Percentiles rank a stretch among this genome's conserved stretches.
These are phyloP conservation scores for Piliocolobus tephrosceles DNA, from an alignment of 2,113 vertebrate genomes.

Conservation along the genomic window DNA sequence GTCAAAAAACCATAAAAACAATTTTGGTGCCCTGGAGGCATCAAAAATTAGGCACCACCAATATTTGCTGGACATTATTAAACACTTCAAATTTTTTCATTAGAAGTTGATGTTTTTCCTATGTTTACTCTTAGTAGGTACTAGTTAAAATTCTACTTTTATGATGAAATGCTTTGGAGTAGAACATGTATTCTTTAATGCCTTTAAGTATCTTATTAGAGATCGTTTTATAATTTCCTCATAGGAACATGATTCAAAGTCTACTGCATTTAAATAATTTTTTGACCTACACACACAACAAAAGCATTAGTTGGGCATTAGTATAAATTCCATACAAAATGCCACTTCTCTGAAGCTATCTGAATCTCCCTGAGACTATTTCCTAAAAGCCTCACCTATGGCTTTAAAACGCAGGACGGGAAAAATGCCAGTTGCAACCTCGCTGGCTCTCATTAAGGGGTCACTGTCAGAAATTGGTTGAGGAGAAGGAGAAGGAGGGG, in stretches of 20 bases:
- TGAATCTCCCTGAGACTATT: background rate
- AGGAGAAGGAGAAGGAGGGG: background rate
- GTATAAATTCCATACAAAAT: background rate
- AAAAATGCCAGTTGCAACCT: background rate
- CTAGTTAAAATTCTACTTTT: background rate
- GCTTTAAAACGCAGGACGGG: background rate
- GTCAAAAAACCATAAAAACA: background rate
- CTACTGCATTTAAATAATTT: background rate
- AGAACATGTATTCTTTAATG: background rate
- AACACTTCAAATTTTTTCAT: rapidly evolving
- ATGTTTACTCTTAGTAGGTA: rapidly evolving
- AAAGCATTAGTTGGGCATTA: too few relatives aligned
- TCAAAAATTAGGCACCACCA: too few relatives aligned
- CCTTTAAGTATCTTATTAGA: background rate
- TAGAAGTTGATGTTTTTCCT: too few relatives aligned
- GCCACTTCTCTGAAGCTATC: background rate
- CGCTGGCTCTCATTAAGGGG: background rate
- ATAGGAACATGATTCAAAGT: rapidly evolving
- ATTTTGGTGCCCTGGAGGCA: background rate
- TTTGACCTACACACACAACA: background rate
- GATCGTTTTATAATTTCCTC: background rate
- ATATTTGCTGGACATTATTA: background rate
- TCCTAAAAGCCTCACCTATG: background rate
- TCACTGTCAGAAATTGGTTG: background rate
- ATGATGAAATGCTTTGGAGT: rapidly evolving